A percentile compares a stretch with the other conserved stretches of the same genome.
Conservation (phyloP, 2,888 invertebrate genomes). For the Eremobia ochroleuca region DNA sequence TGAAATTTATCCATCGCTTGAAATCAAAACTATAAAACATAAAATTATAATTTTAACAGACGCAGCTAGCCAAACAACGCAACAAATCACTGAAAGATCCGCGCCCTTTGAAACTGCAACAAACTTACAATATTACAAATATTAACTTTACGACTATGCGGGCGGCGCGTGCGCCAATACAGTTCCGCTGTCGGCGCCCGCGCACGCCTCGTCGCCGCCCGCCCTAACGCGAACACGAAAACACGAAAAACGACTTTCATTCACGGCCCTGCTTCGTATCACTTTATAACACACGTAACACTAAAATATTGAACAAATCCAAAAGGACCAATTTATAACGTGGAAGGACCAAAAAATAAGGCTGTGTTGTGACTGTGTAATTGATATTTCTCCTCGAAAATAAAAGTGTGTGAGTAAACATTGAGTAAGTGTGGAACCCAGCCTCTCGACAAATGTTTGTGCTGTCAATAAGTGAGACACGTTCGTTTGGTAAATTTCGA, state of each 20-base stretch:
- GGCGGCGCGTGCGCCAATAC: constrained; percentile 80
- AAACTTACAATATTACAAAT: constrained; percentile 81
- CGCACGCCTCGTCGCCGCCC: constrained; percentile 89
- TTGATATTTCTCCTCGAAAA: constrained; percentile 59
- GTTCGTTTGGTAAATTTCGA: constrained; percentile 73
- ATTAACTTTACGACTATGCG: constrained; percentile 81
- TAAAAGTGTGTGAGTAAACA: constrained; percentile 71
- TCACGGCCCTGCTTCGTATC: constrained; percentile 1
- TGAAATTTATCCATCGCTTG: not conserved
- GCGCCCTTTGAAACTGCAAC: constrained; percentile 77
- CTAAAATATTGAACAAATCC: not conserved
- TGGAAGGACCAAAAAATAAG: constrained; percentile 35
- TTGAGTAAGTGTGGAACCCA: constrained; percentile 50
- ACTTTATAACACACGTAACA: not conserved
- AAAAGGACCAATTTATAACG: constrained; percentile 19
- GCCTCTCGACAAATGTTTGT: constrained; percentile 81
- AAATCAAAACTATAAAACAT: not conserved
- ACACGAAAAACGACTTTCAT: constrained; percentile 51
- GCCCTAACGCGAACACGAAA: constrained; percentile 76
- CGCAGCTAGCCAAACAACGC: constrained; percentile 15
- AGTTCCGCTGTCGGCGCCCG: constrained; percentile 84
- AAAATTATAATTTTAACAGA: not conserved
- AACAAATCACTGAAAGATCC: constrained; percentile 53
- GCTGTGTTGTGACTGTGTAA: constrained; percentile 68
- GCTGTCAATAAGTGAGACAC: constrained; percentile 81